A percentile compares a stretch with the other conserved stretches of the same genome.
These are phyloP conservation scores for Cygnus buccinator DNA, from an alignment of 2,113 vertebrate genomes.

Conservation along the genomic window DNA sequence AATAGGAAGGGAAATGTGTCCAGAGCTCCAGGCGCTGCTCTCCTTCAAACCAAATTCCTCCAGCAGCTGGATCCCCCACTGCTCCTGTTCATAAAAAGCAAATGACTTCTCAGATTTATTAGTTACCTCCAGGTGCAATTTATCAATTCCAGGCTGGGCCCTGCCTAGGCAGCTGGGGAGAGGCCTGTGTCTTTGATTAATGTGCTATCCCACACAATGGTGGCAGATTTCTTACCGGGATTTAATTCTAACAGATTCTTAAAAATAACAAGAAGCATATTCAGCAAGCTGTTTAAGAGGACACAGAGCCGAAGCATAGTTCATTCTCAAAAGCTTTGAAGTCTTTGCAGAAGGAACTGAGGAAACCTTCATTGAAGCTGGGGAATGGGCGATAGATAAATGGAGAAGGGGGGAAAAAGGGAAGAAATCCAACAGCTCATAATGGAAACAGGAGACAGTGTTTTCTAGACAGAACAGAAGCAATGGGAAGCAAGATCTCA, in stretches of 20 bases:
- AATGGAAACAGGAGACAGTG: background rate
- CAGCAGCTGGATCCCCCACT: background rate
- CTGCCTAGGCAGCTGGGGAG: conserved; percentile 45
- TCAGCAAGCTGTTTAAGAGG: background rate
- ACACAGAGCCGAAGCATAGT: background rate
- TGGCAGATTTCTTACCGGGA: conserved; percentile 61
- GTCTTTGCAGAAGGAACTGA: background rate
- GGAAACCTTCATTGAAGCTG: background rate
- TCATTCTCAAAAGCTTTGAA: conserved; percentile 12
- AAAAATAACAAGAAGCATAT: conserved; percentile 64
- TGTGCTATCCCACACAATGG: conserved; percentile 29
- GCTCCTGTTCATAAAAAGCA: conserved; percentile 67
- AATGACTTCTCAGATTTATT: conserved; percentile 73
- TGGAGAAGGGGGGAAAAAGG: background rate
- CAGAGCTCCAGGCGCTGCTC: background rate
- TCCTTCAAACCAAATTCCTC: conserved; percentile 27
- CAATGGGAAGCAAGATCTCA: background rate
- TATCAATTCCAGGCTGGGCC: conserved; percentile 50
- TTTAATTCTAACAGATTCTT: conserved; percentile 68
- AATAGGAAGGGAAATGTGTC: background rate
- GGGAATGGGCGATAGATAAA: background rate
- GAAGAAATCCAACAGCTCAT: background rate
- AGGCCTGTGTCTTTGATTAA: conserved; percentile 51
- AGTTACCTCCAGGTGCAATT: conserved; percentile 72
- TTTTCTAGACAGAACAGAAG: background rate